These are phyloP conservation scores for Colletes collaris DNA, from an alignment of 2,888 invertebrate genomes.

Conservation along the genomic window DNA sequence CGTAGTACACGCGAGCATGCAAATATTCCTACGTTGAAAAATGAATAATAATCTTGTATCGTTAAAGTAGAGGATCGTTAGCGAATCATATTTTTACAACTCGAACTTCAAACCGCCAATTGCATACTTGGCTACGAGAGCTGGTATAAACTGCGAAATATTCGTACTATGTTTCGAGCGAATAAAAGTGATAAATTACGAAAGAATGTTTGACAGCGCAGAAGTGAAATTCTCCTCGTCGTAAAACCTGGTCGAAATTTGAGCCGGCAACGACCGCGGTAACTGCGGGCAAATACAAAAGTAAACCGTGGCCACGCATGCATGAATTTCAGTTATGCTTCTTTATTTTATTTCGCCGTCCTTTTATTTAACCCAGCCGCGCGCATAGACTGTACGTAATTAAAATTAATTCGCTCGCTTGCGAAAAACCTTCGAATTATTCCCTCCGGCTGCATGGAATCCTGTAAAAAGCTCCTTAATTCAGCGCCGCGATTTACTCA, in stretches of 20 bases:
- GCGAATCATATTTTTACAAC: too few species aligned
- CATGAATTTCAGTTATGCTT: slow-evolving; percentile 12
- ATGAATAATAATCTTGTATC: too few species aligned
- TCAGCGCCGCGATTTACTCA: slow-evolving; percentile 15
- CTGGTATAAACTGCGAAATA: too few species aligned
- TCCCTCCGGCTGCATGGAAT: neutral
- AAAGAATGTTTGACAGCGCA: too few species aligned
- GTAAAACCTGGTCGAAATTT: slow-evolving; percentile 4
- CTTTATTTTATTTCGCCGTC: slow-evolving; percentile 23
- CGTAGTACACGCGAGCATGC: too few species aligned
- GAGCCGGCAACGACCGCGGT: neutral
- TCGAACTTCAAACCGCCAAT: too few species aligned
- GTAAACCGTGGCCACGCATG: slow-evolving; percentile 23
- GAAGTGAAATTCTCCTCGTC: neutral
- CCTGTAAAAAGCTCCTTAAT: slow-evolving; percentile 21
- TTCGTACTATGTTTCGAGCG: too few species aligned
- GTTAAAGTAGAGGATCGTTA: too few species aligned
- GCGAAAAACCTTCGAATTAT: slow-evolving; percentile 29
- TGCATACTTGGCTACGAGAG: too few species aligned
- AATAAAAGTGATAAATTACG: too few species aligned
- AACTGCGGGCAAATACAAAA: slow-evolving; percentile 31
- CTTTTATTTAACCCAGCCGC: slow-evolving; percentile 12
- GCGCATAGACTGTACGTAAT: slow-evolving; percentile 28
- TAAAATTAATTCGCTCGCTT: slow-evolving; percentile 46
- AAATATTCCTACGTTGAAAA: too few species aligned